Conservation (phyloP, 2,113 vertebrate genomes). For the Seriola dumerili region DNA sequence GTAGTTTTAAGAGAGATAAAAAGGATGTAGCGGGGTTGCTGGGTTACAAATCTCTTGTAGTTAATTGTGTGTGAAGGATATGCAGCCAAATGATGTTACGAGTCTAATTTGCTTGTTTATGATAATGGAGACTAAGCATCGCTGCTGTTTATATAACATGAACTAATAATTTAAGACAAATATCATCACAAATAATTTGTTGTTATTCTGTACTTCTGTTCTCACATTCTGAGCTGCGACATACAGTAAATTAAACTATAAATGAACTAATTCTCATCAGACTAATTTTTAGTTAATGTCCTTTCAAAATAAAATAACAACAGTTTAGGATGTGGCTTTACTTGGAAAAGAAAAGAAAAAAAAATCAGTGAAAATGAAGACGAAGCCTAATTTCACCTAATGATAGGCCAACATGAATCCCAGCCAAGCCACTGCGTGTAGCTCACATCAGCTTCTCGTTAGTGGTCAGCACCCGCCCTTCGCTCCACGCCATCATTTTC, state of each 20-base stretch:
- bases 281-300: not conserved
- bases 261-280: not conserved
- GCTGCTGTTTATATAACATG: constrained; percentile 22
- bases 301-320: constrained; percentile 8
- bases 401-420: constrained; percentile 33
- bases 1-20: constrained; percentile 26
- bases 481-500: constrained; percentile 5
- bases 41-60: constrained; percentile 31
- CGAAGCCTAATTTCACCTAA: constrained; percentile 39
- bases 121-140: constrained; percentile 16
- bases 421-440: constrained; percentile 15
- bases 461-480: constrained; percentile 54
- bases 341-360: too few species aligned
- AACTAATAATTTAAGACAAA: constrained; percentile 14
- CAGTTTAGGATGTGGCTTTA: not conserved
- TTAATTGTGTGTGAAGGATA: constrained; percentile 47
- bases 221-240: not conserved
- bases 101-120: constrained; percentile 49
- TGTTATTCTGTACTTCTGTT: not conserved
- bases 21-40: not conserved
- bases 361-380: constrained; percentile 8
- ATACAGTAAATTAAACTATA: not conserved
- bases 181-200: not conserved
- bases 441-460: constrained; percentile 55
- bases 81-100: constrained; percentile 23